Conservation (phyloP, 2,888 invertebrate species). For the Nomada fabriciana region DNA sequence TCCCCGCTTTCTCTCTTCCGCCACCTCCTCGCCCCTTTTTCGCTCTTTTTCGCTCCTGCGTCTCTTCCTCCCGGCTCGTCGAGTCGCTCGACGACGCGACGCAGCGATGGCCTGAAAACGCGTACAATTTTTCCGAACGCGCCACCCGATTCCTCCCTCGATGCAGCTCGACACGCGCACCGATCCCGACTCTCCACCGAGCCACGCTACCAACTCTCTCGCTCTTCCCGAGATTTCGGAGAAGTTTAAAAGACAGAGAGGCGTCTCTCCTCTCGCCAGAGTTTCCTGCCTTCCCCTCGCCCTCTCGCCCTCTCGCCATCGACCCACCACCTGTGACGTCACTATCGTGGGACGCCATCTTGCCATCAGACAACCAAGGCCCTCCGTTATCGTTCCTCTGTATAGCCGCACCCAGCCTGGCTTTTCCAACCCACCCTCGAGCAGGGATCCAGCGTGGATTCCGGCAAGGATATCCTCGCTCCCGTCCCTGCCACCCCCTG, state of each 20-base stretch:
- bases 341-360: slow-evolving; percentile 84
- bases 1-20: slow-evolving; percentile 13
- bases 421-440: slow-evolving; percentile 64
- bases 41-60: not conserved
- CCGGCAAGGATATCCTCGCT: slow-evolving; percentile 57
- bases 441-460: slow-evolving; percentile 51
- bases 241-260: no score
- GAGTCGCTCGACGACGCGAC: slow-evolving; percentile 17
- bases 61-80: slow-evolving; percentile 17
- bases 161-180: no score
- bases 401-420: slow-evolving; percentile 69
- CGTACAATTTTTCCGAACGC: not conserved
- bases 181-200: no score
- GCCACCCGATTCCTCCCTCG: not conserved
- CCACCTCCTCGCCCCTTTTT: not conserved
- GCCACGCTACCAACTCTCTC: no score
- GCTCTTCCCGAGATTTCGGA: no score
- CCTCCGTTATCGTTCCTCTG: slow-evolving; percentile 81
- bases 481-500: slow-evolving; percentile 20
- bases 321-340: slow-evolving; percentile 80
- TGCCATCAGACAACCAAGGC: slow-evolving; percentile 84
- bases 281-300: not conserved
- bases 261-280: no score
- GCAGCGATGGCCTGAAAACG: slow-evolving; percentile 45
- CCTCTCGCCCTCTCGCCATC: slow-evolving; percentile 44